phyloP scores from a whole-genome alignment of 2,797 vertebrate species.

The Sebastes cheni region DNA sequence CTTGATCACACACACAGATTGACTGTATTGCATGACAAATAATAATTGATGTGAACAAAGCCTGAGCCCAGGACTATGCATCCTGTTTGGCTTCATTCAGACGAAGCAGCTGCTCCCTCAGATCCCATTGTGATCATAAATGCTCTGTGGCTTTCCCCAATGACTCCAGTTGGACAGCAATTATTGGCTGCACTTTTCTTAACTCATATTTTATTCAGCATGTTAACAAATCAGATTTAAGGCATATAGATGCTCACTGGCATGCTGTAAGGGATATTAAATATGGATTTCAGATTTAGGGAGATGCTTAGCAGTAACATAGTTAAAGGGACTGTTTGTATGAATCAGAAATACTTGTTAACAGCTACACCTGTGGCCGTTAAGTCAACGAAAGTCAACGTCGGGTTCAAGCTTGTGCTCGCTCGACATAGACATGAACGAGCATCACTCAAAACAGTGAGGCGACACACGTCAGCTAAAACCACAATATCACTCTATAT shows the following conservation, averaged over 20 bases:
- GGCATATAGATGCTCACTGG: neutral
- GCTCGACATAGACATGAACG: too few species aligned
- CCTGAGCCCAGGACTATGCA: neutral
- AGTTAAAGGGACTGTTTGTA: too few species aligned
- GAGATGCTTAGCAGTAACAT: neutral
- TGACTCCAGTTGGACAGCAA: neutral
- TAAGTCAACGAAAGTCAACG: too few species aligned
- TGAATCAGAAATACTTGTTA: too few species aligned
- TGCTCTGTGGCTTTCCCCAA: neutral
- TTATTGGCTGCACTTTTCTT: neutral
- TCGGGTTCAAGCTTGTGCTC: too few species aligned
- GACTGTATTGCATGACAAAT: neutral
- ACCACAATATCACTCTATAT: too few species aligned
- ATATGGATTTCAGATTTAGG: neutral
- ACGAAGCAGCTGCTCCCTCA: conserved; percentile 30
- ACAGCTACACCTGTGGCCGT: too few species aligned
- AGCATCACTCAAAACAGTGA: too few species aligned
- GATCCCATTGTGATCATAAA: conserved; percentile 23
- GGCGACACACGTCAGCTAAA: too few species aligned
- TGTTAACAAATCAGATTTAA: neutral
- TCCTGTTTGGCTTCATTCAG: conserved; percentile 42
- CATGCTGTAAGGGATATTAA: neutral
- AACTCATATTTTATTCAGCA: neutral
- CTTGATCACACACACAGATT: neutral
- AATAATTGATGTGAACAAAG: conserved; percentile 18